A percentile compares a stretch with the other conserved stretches of the same genome.
Conservation (phyloP, 2,888 invertebrate genomes). For the Pimpla rufipes region DNA sequence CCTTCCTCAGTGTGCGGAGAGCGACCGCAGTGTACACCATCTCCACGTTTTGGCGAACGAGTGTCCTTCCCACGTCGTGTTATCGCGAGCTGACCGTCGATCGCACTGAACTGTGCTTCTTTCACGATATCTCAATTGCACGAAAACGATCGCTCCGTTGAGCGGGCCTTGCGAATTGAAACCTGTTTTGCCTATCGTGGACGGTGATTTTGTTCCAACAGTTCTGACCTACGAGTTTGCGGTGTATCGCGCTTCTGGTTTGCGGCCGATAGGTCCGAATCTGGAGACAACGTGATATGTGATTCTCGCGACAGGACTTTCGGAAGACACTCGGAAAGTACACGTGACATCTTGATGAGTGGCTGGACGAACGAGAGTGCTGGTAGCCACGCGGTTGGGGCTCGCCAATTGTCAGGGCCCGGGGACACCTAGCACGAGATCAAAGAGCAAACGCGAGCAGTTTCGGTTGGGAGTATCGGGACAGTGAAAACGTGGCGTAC, state of each 20-base stretch:
- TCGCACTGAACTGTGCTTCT: constrained; percentile 9
- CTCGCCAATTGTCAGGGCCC: constrained; percentile 68
- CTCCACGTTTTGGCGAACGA: constrained; percentile 77
- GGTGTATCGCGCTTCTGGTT: background rate
- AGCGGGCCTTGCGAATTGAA: background rate
- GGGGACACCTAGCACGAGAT: constrained; percentile 76
- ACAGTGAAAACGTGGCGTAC: constrained; percentile 12
- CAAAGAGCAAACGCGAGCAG: constrained; percentile 34
- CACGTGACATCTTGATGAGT: constrained; percentile 74
- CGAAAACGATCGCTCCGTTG: background rate
- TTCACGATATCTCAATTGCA: background rate
- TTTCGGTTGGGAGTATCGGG: background rate
- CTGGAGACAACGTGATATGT: background rate
- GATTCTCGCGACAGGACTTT: background rate
- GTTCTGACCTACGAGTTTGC: background rate
- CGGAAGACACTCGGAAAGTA: background rate
- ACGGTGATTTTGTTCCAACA: background rate
- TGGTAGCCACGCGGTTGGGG: constrained; percentile 76
- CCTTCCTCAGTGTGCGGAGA: constrained; percentile 84
- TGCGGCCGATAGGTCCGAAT: background rate
- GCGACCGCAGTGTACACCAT: constrained; percentile 84
- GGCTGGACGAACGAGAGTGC: constrained; percentile 73
- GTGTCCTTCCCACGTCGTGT: constrained; percentile 33
- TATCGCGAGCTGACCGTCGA: constrained; percentile 27
- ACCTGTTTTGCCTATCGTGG: background rate